Evolutionary conservation across 2,113 vertebrate genomes (phyloP).

Genomic region (Sander vitreus): DNA sequence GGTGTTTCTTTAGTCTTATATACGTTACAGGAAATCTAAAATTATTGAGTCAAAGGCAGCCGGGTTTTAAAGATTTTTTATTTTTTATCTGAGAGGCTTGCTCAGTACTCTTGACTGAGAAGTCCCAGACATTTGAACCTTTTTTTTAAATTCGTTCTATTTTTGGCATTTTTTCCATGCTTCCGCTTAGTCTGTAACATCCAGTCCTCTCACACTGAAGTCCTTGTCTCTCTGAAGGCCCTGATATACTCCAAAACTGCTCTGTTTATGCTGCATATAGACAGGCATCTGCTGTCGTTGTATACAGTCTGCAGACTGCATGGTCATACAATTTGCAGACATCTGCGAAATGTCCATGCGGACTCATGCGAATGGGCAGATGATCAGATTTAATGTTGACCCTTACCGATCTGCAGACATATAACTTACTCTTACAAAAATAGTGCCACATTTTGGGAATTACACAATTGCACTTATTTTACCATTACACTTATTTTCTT

Average conservation of each 20-base stretch:
- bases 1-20: not conserved
- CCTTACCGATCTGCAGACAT: not conserved
- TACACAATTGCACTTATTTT: too few species aligned
- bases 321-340: not conserved
- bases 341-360: not conserved
- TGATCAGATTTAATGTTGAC: not conserved
- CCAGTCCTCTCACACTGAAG: conserved; percentile 15
- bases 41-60: not conserved
- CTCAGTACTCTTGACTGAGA: not conserved
- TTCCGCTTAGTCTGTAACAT: conserved; percentile 18
- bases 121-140: not conserved
- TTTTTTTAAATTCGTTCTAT: conserved; percentile 19
- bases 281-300: not conserved
- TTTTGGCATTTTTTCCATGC: conserved; percentile 39
- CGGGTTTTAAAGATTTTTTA: not conserved
- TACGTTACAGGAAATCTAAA: not conserved
- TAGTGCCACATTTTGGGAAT: not conserved
- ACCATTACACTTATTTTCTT: not conserved
- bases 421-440: not conserved
- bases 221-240: conserved; percentile 28
- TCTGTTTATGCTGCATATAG: not conserved
- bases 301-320: not conserved
- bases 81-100: not conserved
- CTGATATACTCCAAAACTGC: not conserved
- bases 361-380: not conserved